phyloP scores from a whole-genome alignment of 2,797 vertebrate species.

The Arnoldichthys spilopterus region DNA sequence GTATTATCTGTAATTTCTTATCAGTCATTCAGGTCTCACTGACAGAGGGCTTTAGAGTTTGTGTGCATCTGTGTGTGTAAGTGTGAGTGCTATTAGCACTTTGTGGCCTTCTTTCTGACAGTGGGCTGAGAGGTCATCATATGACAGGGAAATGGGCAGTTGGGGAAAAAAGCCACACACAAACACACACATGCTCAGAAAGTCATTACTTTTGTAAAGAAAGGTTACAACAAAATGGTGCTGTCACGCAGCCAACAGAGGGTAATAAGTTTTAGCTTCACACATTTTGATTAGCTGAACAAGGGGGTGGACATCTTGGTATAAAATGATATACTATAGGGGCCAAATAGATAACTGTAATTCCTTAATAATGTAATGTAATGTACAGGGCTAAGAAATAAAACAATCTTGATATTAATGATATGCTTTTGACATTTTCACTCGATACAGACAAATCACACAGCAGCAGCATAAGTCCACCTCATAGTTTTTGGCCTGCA shows the following conservation, averaged over 20 bases:
- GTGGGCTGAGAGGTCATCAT: constrained; percentile 39
- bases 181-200: constrained; percentile 3
- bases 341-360: too few relatives aligned
- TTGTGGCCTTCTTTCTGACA: constrained; percentile 25
- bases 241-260: not conserved
- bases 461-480: too few relatives aligned
- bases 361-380: too few relatives aligned
- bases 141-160: constrained; percentile 41
- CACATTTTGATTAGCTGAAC: not conserved
- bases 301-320: too few relatives aligned
- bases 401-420: too few relatives aligned
- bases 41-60: constrained; percentile 16
- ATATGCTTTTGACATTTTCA: too few relatives aligned
- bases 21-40: constrained; percentile 38
- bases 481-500: too few relatives aligned
- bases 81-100: not conserved
- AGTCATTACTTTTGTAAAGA: not conserved
- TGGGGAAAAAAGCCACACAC: not conserved
- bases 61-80: constrained; percentile 2
- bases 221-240: not conserved
- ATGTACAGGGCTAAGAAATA: too few relatives aligned
- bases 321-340: too few relatives aligned
- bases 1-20: constrained; percentile 36
- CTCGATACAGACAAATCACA: too few relatives aligned
- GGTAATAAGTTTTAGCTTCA: not conserved